Evolutionary conservation across 1,140 invertebrate species (phyloP).

Genomic region (Drosophila simulans): DNA sequence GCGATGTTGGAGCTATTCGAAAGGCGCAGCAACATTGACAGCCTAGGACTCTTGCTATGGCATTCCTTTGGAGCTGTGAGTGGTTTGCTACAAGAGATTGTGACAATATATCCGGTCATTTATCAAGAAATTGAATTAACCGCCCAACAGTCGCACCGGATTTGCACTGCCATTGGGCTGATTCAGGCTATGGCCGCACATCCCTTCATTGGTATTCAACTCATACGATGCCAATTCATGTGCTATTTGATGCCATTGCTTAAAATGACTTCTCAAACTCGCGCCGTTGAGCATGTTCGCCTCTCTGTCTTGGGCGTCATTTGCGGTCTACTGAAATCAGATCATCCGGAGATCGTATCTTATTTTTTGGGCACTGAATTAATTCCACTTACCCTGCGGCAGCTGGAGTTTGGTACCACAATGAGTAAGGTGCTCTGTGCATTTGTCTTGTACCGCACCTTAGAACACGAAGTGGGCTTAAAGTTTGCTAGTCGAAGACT

Average conservation of each 20-base stretch:
- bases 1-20: constrained; percentile 51
- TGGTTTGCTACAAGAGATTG: constrained; percentile 41
- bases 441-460: constrained; percentile 28
- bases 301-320: constrained; percentile 39
- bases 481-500: constrained; percentile 24
- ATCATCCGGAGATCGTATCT: constrained; percentile 22
- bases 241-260: constrained; percentile 39
- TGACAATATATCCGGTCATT: constrained; percentile 28
- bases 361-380: constrained; percentile 37
- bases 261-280: constrained; percentile 30
- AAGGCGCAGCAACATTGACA: constrained; percentile 15
- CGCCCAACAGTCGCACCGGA: constrained; percentile 30
- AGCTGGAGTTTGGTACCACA: constrained; percentile 31
- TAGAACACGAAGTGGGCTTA: constrained; percentile 31
- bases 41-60: constrained; percentile 40
- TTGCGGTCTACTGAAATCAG: constrained; percentile 32
- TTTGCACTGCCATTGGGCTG: constrained; percentile 48
- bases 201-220: constrained; percentile 16
- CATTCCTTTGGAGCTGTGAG: constrained; percentile 45
- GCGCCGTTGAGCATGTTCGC: constrained; percentile 35
- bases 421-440: constrained; percentile 38
- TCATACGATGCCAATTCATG: constrained; percentile 39
- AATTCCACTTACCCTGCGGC: constrained; percentile 24
- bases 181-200: constrained; percentile 37
- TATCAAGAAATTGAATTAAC: constrained; percentile 13